Percentiles rank a stretch among this genome's conserved stretches.
These are phyloP conservation scores for Arothron firmamentum DNA, from an alignment of 2,113 vertebrate species.

Conservation along the genomic window DNA sequence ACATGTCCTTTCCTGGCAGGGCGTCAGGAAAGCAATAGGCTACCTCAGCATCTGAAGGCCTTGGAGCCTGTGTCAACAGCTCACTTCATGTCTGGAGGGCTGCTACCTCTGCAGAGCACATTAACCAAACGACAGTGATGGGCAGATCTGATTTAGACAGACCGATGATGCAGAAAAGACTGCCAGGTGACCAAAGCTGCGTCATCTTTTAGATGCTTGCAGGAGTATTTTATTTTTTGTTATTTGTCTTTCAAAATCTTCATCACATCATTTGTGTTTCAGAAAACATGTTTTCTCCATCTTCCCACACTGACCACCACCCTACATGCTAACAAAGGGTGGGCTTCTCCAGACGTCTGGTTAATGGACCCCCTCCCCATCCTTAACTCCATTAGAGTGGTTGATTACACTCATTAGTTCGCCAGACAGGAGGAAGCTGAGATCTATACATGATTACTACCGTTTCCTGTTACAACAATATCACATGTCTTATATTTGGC, in stretches of 20 bases:
- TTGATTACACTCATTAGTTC: slow-evolving; percentile 17
- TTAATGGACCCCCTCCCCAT: slow-evolving; percentile 12
- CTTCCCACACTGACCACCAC: slow-evolving; percentile 10
- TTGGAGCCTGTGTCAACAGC: slow-evolving; percentile 38
- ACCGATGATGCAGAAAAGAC: slow-evolving; percentile 54
- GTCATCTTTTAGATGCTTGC: neutral
- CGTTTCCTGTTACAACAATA: slow-evolving; percentile 2
- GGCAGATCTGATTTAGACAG: slow-evolving; percentile 43
- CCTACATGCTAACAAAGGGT: slow-evolving; percentile 11
- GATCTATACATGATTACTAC: neutral
- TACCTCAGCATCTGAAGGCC: slow-evolving; percentile 44
- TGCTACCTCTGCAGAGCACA: slow-evolving; percentile 39
- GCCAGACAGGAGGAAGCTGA: slow-evolving; percentile 16
- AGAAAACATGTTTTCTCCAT: too few species aligned
- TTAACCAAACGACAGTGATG: slow-evolving; percentile 45
- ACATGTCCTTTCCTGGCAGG: slow-evolving; percentile 50
- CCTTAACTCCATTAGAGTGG: slow-evolving; percentile 13
- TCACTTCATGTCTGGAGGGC: slow-evolving; percentile 25
- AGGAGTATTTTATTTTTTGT: neutral
- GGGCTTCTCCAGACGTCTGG: slow-evolving; percentile 36
- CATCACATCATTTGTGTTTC: too few species aligned
- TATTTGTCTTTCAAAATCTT: neutral
- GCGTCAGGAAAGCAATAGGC: slow-evolving; percentile 19
- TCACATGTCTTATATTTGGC: neutral
- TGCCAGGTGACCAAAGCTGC: slow-evolving; percentile 13